Conservation (phyloP, 2,888 invertebrate genomes). For the Meteorus colon region DNA sequence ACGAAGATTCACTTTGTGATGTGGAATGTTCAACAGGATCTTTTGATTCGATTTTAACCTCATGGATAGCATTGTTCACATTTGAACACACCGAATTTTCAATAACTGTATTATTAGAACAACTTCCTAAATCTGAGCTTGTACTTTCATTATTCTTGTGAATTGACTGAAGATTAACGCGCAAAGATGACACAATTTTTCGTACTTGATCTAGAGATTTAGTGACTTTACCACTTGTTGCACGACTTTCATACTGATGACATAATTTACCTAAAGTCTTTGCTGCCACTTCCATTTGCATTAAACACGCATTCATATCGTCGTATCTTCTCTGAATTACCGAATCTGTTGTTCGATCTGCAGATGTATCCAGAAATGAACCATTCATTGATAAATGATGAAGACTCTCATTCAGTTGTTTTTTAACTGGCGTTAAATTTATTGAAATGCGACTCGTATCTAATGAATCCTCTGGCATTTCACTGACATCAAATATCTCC, state of each 20-base stretch:
- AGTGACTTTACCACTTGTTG: conserved; percentile 58
- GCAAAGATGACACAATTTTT: conserved; percentile 21
- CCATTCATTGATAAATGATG: conserved; percentile 68
- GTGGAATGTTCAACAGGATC: conserved; percentile 44
- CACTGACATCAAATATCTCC: conserved; percentile 65
- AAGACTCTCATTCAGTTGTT: conserved; percentile 68
- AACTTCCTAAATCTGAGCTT: conserved; percentile 40
- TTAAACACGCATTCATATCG: conserved; percentile 63
- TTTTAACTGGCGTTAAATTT: conserved; percentile 68
- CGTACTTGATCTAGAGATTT: conserved; percentile 61
- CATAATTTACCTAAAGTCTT: conserved; percentile 65
- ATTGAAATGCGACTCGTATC: conserved; percentile 66
- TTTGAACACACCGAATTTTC: conserved; percentile 53
- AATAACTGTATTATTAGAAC: conserved; percentile 54
- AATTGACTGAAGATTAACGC: conserved; percentile 39
- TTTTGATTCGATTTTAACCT: conserved; percentile 41
- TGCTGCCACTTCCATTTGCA: conserved; percentile 66
- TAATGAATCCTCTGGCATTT: conserved; percentile 61
- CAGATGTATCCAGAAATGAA: conserved; percentile 58
- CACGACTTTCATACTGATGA: conserved; percentile 56
- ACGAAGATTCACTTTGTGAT: conserved; percentile 57
- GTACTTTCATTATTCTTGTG: conserved; percentile 40
- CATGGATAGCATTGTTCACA: conserved; percentile 16
- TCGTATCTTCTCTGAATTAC: conserved; percentile 57
- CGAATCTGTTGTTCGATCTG: conserved; percentile 55